phyloP scores from a whole-genome alignment of 2,888 invertebrate species.

The Athrips mouffetella region DNA sequence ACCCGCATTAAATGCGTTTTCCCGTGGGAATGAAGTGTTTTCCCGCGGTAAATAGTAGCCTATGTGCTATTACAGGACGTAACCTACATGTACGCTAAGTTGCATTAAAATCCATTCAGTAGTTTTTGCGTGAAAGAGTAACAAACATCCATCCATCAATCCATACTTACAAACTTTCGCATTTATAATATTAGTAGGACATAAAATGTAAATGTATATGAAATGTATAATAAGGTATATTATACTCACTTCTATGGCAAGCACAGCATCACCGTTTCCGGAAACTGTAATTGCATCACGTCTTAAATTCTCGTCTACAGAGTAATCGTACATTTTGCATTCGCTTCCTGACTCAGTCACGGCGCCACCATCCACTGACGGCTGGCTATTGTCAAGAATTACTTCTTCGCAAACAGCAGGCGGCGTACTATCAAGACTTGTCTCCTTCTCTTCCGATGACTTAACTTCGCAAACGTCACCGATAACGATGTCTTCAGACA shows the following conservation, averaged over 20 bases:
- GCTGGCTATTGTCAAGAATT: constrained; percentile 66
- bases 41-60: too few species aligned
- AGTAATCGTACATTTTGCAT: constrained; percentile 65
- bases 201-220: too few species aligned
- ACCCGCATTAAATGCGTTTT: too few species aligned
- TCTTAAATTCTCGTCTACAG: constrained; percentile 56
- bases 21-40: too few species aligned
- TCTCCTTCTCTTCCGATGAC: constrained; percentile 41
- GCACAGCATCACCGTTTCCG: constrained; percentile 65
- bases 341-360: constrained; percentile 33
- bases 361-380: constrained; percentile 40
- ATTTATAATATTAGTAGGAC: too few species aligned
- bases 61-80: too few species aligned
- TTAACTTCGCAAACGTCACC: constrained; percentile 58
- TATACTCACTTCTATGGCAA: constrained; percentile 64
- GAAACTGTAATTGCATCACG: constrained; percentile 55
- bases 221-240: too few species aligned
- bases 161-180: too few species aligned
- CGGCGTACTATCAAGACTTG: constrained; percentile 31
- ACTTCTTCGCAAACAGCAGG: constrained; percentile 51
- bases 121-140: too few species aligned
- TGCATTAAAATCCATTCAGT: too few species aligned
- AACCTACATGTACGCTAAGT: too few species aligned
- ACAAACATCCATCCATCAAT: too few species aligned
- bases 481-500: constrained; percentile 68